Percentiles rank a stretch among this genome's conserved stretches.
phyloP scores from a whole-genome alignment of 2,888 invertebrate genomes.

The Unio delphinus region DNA sequence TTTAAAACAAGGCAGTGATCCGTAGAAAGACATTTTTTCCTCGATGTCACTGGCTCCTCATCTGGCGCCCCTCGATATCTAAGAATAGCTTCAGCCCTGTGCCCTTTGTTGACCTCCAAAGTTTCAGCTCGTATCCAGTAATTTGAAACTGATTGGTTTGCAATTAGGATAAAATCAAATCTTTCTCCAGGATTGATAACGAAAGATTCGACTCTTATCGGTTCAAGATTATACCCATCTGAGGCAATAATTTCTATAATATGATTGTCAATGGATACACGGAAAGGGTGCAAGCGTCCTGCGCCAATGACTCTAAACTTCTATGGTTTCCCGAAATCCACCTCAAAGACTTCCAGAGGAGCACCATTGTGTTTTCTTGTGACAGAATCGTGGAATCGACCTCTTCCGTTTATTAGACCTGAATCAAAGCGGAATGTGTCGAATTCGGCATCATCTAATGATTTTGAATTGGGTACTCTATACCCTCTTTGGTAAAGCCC shows the following conservation, averaged over 20 bases:
- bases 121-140: constrained; percentile 52
- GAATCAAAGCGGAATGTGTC: too few species aligned
- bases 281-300: constrained; percentile 24
- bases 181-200: constrained; percentile 48
- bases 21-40: constrained; percentile 13
- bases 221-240: constrained; percentile 20
- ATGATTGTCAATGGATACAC: constrained; percentile 45
- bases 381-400: constrained; percentile 15
- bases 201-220: constrained; percentile 30
- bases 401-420: too few species aligned
- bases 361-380: constrained; percentile 19
- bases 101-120: constrained; percentile 20
- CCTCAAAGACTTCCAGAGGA: constrained; percentile 23
- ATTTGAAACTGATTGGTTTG: constrained; percentile 37
- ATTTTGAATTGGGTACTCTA: too few species aligned
- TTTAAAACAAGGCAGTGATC: constrained; percentile 29
- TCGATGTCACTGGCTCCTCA: constrained; percentile 16
- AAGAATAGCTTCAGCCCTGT: constrained; percentile 30
- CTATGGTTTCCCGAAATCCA: too few species aligned
- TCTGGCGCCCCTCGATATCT: constrained; percentile 22
- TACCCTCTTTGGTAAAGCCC: too few species aligned
- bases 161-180: constrained; percentile 37
- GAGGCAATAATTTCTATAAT: constrained; percentile 36
- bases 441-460: too few species aligned
- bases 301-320: background rate